phyloP scores from a whole-genome alignment of 2,797 vertebrate genomes.

The Xiphorhynchus erythropygius region DNA sequence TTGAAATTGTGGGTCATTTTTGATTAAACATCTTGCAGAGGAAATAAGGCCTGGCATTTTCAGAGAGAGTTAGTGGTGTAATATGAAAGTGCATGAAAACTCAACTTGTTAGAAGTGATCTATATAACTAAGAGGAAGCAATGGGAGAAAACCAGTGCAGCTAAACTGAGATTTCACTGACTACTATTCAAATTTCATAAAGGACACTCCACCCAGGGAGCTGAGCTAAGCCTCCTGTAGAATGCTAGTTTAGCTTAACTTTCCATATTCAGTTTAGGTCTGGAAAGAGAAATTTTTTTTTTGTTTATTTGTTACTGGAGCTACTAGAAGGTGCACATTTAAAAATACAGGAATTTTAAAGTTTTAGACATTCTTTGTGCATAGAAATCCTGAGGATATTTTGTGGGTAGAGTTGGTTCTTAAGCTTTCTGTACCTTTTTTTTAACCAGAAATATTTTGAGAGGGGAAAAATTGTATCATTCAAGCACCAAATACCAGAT shows the following conservation, averaged over 20 bases:
- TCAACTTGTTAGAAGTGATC: constrained; percentile 57
- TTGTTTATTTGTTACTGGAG: neutral
- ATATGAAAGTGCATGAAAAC: constrained; percentile 60
- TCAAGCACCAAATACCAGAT: neutral
- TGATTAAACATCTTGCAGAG: constrained; percentile 68
- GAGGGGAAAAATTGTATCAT: neutral
- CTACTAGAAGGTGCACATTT: neutral
- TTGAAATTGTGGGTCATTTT: constrained; percentile 78
- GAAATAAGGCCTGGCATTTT: constrained; percentile 66
- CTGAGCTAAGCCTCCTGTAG: neutral
- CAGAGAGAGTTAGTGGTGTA: neutral
- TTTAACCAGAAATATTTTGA: neutral
- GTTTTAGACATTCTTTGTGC: too few relatives aligned
- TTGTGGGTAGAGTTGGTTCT: neutral
- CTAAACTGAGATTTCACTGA: neutral
- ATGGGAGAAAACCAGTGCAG: neutral
- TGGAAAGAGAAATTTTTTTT: neutral
- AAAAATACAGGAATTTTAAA: neutral
- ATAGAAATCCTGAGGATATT: neutral
- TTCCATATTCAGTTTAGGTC: neutral
- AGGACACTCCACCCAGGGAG: neutral
- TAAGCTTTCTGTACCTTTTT: neutral
- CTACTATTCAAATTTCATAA: neutral
- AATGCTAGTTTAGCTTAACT: neutral
- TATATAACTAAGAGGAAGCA: neutral